Percentiles rank a stretch among this genome's conserved stretches.
Conservation (phyloP, 2,797 vertebrate genomes). For the Myotis myotis region DNA sequence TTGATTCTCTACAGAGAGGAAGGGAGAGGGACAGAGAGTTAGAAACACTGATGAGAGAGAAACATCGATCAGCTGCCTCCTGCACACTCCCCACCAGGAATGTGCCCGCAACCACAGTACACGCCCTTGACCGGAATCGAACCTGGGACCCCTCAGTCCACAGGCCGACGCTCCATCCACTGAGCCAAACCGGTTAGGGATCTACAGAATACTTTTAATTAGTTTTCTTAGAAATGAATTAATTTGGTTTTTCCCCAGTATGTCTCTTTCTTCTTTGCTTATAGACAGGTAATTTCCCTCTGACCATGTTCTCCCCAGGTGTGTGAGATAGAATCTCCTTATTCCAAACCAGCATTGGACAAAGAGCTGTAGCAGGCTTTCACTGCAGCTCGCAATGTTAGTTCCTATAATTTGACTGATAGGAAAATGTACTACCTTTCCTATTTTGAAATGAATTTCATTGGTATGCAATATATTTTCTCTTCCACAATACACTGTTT, state of each 20-base stretch:
- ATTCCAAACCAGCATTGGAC: constrained; percentile 30
- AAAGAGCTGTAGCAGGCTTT: constrained; percentile 37
- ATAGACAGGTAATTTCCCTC: not conserved
- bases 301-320: not conserved
- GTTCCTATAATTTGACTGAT: constrained; percentile 64
- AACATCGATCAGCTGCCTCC: too few relatives aligned
- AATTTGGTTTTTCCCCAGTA: not conserved
- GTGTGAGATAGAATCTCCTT: not conserved
- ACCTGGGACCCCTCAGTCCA: too few relatives aligned
- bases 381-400: constrained; percentile 34
- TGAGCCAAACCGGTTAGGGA: too few relatives aligned
- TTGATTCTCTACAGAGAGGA: too few relatives aligned
- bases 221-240: not conserved
- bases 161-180: too few relatives aligned
- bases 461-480: constrained; percentile 6
- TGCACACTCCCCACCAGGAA: too few relatives aligned
- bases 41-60: too few relatives aligned
- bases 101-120: too few relatives aligned
- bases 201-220: not conserved
- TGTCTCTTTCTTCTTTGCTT: not conserved
- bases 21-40: too few relatives aligned
- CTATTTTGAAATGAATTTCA: constrained; percentile 38
- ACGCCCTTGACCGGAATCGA: too few relatives aligned
- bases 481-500: not conserved
- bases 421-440: constrained; percentile 50